These are phyloP conservation scores for Ivindomyrus marchei DNA, from an alignment of 2,113 vertebrate genomes.

Conservation along the genomic window DNA sequence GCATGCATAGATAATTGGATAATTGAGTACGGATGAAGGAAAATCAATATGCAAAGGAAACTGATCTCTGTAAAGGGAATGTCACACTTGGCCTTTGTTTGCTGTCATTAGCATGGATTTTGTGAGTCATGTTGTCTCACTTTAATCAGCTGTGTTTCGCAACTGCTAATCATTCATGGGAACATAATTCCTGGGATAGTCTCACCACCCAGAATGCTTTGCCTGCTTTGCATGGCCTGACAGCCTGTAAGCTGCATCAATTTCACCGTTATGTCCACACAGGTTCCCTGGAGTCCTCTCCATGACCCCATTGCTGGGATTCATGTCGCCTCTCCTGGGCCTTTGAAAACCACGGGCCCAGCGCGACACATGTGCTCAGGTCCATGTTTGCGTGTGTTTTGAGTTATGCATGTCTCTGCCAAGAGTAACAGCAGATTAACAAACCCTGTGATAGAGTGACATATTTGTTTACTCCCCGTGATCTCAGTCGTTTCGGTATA, in stretches of 20 bases:
- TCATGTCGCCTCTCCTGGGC: background rate
- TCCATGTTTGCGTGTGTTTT: background rate
- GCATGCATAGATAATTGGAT: background rate
- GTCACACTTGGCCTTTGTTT: background rate
- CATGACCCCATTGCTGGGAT: constrained; percentile 2
- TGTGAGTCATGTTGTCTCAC: background rate
- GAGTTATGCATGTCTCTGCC: background rate
- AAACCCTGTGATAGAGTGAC: background rate
- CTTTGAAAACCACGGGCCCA: background rate
- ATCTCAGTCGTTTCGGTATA: background rate
- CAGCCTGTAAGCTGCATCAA: background rate
- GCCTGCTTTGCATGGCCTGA: background rate
- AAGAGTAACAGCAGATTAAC: background rate
- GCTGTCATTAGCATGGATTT: background rate
- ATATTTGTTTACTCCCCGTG: background rate
- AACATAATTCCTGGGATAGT: background rate
- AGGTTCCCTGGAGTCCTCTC: background rate
- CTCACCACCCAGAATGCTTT: background rate
- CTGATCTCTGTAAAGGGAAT: background rate
- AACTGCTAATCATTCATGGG: background rate
- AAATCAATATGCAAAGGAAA: background rate
- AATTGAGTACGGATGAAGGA: background rate
- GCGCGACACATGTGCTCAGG: background rate
- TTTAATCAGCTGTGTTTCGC: background rate
- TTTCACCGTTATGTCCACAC: background rate